These are phyloP conservation scores for Heliconius charithonia DNA, from an alignment of 2,888 invertebrate genomes.

Conservation along the genomic window DNA sequence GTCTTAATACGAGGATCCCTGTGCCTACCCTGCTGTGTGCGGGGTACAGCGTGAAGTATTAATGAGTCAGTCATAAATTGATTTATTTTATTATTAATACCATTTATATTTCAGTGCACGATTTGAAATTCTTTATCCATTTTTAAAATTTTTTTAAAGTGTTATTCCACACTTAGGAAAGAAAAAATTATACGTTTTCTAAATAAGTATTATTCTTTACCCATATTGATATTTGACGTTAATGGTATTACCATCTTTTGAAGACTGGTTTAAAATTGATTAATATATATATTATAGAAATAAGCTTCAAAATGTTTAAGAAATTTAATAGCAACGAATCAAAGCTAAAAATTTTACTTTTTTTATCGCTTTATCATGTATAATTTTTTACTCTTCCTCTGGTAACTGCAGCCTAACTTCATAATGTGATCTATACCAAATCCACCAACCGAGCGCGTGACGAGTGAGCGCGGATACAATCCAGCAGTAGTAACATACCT, in stretches of 20 bases:
- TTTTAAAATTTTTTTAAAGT: no score
- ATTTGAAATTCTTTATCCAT: no score
- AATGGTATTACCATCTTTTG: background rate
- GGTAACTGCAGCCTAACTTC: slow-evolving; percentile 71
- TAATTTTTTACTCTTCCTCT: slow-evolving; percentile 41
- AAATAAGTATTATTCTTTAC: no score
- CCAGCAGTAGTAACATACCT: slow-evolving; percentile 81
- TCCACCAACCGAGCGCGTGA: slow-evolving; percentile 79
- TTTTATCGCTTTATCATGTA: slow-evolving; percentile 1
- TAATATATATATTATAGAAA: background rate
- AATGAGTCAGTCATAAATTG: no score
- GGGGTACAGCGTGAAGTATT: no score
- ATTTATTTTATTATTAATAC: no score
- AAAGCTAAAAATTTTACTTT: slow-evolving; percentile 8
- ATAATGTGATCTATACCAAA: slow-evolving; percentile 78
- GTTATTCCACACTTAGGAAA: no score
- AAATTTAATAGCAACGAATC: slow-evolving; percentile 10
- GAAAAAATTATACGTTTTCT: no score
- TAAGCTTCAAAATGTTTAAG: background rate
- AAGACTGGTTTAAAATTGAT: background rate
- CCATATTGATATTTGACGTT: no score
- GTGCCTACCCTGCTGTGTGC: no score
- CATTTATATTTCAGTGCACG: no score
- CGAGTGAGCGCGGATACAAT: slow-evolving; percentile 78
- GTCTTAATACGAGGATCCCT: no score